A percentile compares a stretch with the other conserved stretches of the same genome.
Conservation (phyloP, 1,140 invertebrate genomes). For the Pinna nobilis region DNA sequence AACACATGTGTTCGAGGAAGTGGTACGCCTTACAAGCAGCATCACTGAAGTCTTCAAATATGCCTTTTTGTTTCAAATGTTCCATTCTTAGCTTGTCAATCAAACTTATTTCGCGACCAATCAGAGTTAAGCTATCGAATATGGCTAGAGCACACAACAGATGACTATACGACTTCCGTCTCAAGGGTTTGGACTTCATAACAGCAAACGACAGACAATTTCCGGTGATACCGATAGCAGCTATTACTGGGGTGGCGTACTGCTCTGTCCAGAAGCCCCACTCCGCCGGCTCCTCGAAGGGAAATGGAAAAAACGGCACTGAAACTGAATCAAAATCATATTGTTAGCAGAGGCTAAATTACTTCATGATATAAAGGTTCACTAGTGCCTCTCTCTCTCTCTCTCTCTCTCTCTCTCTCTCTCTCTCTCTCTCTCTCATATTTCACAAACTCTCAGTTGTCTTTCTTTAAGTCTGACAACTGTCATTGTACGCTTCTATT, state of each 20-base stretch:
- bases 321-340: too few relatives aligned
- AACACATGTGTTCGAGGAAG: constrained; percentile 51
- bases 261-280: constrained; percentile 59
- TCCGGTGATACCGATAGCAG: constrained; percentile 55
- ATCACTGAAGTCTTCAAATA: constrained; percentile 44
- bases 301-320: too few relatives aligned
- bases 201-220: constrained; percentile 61
- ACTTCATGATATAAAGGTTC: too few relatives aligned
- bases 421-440: too few relatives aligned
- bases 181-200: constrained; percentile 55
- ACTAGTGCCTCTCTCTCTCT: too few relatives aligned
- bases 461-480: too few relatives aligned
- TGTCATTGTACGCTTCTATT: too few relatives aligned
- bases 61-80: neutral
- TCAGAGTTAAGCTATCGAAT: constrained; percentile 58
- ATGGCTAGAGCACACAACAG: constrained; percentile 59
- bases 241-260: constrained; percentile 49
- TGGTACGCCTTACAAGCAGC: constrained; percentile 48
- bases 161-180: constrained; percentile 61
- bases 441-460: too few relatives aligned
- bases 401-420: too few relatives aligned
- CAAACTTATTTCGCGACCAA: constrained; percentile 38
- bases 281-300: constrained; percentile 9
- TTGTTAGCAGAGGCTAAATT: too few relatives aligned
- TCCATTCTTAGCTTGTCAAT: constrained; percentile 37